These are phyloP conservation scores for Spermophilus dauricus DNA, from an alignment of 2,113 vertebrate genomes.

Conservation along the genomic window DNA sequence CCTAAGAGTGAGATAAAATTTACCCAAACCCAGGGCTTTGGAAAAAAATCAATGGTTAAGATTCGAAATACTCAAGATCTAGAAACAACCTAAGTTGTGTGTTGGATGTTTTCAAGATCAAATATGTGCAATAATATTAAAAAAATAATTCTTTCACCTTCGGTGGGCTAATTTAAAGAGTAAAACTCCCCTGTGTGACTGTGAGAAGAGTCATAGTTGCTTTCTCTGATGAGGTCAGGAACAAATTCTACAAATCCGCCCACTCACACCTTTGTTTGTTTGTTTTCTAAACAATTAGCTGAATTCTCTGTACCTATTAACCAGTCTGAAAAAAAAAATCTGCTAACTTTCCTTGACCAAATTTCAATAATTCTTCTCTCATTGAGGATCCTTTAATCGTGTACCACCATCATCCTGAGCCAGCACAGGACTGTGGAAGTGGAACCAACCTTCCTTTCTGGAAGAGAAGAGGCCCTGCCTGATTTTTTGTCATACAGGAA, in stretches of 20 bases:
- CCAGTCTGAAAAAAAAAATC: background rate
- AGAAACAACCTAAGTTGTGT: background rate
- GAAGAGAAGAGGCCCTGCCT: background rate
- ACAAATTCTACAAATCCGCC: background rate
- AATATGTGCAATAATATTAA: background rate
- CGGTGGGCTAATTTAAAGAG: background rate
- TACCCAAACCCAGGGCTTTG: no score
- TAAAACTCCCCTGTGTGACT: background rate
- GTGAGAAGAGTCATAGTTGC: background rate
- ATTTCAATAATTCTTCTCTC: background rate
- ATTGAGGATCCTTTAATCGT: background rate
- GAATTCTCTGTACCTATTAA: background rate
- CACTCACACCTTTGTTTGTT: no score
- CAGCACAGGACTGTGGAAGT: background rate
- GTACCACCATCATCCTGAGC: fast-evolving
- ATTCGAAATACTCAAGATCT: background rate
- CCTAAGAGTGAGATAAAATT: background rate
- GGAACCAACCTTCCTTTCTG: background rate
- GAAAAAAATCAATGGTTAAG: background rate
- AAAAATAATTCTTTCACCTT: background rate
- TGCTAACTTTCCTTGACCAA: background rate
- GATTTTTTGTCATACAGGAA: fast-evolving
- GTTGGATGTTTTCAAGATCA: background rate
- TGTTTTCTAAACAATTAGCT: background rate
- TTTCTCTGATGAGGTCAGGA: background rate